Conservation (phyloP, 2,888 invertebrate species). For the Phoronis australis region DNA sequence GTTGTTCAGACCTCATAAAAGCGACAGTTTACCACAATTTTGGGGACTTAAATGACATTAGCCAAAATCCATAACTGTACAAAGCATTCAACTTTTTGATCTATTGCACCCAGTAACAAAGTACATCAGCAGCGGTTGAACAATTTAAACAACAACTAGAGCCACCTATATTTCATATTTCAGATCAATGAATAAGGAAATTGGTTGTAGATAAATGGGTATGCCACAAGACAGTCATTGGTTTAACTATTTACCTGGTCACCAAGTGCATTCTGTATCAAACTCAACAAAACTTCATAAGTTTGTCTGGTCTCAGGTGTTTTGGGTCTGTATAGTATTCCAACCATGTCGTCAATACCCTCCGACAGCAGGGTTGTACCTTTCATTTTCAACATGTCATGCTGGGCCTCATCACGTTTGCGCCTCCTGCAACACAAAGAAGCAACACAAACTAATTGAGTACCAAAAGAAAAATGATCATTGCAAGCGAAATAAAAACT, state of each 20-base stretch:
- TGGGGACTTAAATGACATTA: too few species aligned
- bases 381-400: slow-evolving; percentile 85
- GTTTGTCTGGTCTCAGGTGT: slow-evolving; percentile 97
- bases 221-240: not conserved
- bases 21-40: too few species aligned
- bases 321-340: slow-evolving; percentile 90
- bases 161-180: not conserved
- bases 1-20: too few species aligned
- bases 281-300: slow-evolving; percentile 89
- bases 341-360: slow-evolving; percentile 86
- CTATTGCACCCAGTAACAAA: not conserved
- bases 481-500: not conserved
- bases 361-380: slow-evolving; percentile 66
- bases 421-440: slow-evolving; percentile 31
- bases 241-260: slow-evolving; percentile 62
- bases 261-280: slow-evolving; percentile 94
- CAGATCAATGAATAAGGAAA: not conserved
- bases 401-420: slow-evolving; percentile 74
- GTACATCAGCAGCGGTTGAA: not conserved
- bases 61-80: too few species aligned
- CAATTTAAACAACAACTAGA: not conserved
- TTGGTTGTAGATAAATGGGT: not conserved
- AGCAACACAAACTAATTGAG: not conserved
- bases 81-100: too few species aligned
- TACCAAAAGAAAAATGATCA: not conserved